phyloP scores from a whole-genome alignment of 2,113 vertebrate species.

The Vicugna pacos region DNA sequence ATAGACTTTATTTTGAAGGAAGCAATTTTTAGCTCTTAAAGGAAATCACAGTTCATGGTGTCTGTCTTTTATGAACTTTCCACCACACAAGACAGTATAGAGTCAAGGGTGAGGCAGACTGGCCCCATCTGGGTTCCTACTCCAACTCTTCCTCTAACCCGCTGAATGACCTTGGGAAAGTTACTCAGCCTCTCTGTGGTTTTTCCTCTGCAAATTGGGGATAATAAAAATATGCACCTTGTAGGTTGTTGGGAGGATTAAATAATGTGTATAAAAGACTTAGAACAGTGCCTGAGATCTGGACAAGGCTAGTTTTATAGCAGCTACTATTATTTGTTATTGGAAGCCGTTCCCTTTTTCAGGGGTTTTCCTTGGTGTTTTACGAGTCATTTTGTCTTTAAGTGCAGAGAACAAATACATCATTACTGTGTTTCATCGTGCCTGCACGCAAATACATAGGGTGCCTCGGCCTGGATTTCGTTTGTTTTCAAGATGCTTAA shows the following conservation, averaged over 20 bases:
- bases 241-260: not conserved
- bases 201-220: not conserved
- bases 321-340: not conserved
- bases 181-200: not conserved
- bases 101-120: not conserved
- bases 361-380: not conserved
- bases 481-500: not conserved
- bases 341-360: not conserved
- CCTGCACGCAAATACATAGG: not conserved
- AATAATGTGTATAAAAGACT: not conserved
- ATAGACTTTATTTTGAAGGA: constrained; percentile 10
- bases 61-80: not conserved
- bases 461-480: not conserved
- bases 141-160: not conserved
- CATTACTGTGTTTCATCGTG: not conserved
- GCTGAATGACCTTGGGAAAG: not conserved
- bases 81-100: not conserved
- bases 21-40: not conserved
- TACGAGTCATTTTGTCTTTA: not conserved
- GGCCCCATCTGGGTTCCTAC: not conserved
- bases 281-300: not conserved
- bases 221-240: not conserved
- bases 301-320: not conserved
- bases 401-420: not conserved
- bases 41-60: not conserved